Percentiles rank a stretch among this genome's conserved stretches.
Evolutionary conservation across 2,797 vertebrate species (phyloP).

Genomic region (Buceros bicornis): DNA sequence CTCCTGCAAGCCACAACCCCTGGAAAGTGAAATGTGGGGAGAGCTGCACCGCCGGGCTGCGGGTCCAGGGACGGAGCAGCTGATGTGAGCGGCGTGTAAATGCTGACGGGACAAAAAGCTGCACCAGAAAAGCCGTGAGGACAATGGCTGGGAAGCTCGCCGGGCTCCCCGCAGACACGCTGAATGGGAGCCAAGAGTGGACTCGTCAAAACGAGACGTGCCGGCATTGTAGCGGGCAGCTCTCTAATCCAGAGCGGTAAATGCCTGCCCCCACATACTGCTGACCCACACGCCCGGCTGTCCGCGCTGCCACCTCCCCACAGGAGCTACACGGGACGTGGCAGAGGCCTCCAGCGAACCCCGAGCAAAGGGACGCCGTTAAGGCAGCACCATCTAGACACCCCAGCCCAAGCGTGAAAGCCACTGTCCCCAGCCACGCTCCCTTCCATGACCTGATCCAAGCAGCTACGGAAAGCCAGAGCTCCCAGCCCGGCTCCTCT

Average conservation of each 20-base stretch:
- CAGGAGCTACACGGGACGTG: not conserved
- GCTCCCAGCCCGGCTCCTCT: not conserved
- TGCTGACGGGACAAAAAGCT: not conserved
- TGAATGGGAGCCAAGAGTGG: not conserved
- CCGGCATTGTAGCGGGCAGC: not conserved
- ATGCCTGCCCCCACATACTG: not conserved
- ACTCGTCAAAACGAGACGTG: not conserved
- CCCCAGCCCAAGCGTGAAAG: not conserved
- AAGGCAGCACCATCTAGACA: not conserved
- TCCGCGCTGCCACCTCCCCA: not conserved
- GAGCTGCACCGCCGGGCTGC: rapidly evolving
- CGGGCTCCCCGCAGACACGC: not conserved
- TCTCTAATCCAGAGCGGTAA: not conserved
- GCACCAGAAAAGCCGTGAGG: not conserved
- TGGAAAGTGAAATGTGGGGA: not conserved
- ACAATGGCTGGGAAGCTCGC: conserved; percentile 37
- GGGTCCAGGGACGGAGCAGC: not conserved
- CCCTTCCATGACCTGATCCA: not conserved
- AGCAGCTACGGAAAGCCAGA: not conserved
- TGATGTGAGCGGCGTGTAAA: not conserved
- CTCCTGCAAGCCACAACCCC: not conserved
- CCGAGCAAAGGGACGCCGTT: not conserved
- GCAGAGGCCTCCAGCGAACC: not conserved
- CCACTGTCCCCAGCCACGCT: not conserved
- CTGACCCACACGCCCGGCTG: not conserved